Base-by-base conservation (phyloP, 2,113 vertebrate species). In the Psittacara wagleri region DNA sequence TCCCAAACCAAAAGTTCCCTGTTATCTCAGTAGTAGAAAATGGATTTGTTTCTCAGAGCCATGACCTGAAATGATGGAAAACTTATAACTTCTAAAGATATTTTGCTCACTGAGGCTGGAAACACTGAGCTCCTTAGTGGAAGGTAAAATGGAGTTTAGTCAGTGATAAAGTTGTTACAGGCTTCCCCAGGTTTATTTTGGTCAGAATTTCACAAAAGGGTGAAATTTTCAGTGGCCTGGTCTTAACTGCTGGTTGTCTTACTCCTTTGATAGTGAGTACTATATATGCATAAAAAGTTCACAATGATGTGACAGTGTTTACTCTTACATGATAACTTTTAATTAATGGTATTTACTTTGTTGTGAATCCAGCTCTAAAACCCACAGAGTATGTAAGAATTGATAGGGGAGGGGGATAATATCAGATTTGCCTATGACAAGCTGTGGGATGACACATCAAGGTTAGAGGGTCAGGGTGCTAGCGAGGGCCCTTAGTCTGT, bases 401-500 rank as follows among this genome's bases (percentile, higher is more conserved):
- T 27, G 48, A 19, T 11, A 27, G 2, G 14, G 20, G 4, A 41
- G 7, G 13, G 2, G 7, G 8, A 66, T 73, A 43, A 62, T 18
- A 55, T 29, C 23, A 62, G 23, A 9, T 13, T 68, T 44, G 19
- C 54, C 54, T 49, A 9, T 62, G 35, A 62, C 54, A 44, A 68
- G 48, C 48, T 62, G 17, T 68, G 17, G 18, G 31, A 55, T 39
- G 18, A 35, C 9, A 29, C 13, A 10, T 18, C 18, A 33, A 29
- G 41, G 13, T 68, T 73, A 13, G 22, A 0, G 0, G 27, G 16
- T 18, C 17, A 10, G 6, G 37, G 16, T 74, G 16, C 27, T 25
- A 29, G 13, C 0, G 0, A 68, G 11, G 22, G 25, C 52, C 15
- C 59, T 66, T 73, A 78, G 25, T 24, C 37, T 59, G 12, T 41